Percentiles rank a stretch among this genome's conserved stretches.
Evolutionary conservation across 2,888 invertebrate genomes (phyloP).

Genomic region (Gymnosoma rotundatum): DNA sequence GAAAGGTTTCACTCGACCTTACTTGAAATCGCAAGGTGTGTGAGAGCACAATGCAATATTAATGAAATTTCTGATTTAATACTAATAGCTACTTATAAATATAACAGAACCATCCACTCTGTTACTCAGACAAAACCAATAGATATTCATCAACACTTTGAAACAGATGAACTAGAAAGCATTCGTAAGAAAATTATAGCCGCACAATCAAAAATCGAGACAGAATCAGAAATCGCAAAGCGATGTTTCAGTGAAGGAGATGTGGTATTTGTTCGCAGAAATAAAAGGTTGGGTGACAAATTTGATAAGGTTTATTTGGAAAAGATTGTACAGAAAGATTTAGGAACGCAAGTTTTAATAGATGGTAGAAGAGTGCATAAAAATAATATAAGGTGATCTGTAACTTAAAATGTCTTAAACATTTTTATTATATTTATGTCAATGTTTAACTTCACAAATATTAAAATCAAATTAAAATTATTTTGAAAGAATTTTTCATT

Average conservation of each 20-base stretch:
- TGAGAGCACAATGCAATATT: not conserved
- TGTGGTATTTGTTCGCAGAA: too few relatives aligned
- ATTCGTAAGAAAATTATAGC: too few relatives aligned
- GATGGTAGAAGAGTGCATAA: slow-evolving; percentile 5
- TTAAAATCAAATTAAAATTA: not conserved
- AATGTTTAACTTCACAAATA: slow-evolving; percentile 3
- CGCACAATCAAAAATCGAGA: too few relatives aligned
- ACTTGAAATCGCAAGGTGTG: slow-evolving; percentile 24
- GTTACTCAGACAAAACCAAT: slow-evolving; percentile 16
- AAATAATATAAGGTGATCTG: slow-evolving; percentile 18
- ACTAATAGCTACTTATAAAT: slow-evolving; percentile 20
- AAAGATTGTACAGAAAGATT: slow-evolving; percentile 5
- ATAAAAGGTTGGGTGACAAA: too few relatives aligned
- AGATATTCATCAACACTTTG: too few relatives aligned
- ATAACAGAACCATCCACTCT: slow-evolving; percentile 1
- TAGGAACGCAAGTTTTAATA: slow-evolving; percentile 13
- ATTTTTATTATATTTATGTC: slow-evolving; percentile 6
- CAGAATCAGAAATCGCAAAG: too few relatives aligned
- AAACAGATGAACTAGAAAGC: too few relatives aligned
- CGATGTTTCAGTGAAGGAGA: too few relatives aligned
- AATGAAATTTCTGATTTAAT: slow-evolving; percentile 17
- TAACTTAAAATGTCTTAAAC: slow-evolving; percentile 1
- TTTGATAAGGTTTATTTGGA: slow-evolving; percentile 16
- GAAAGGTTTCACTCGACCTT: slow-evolving; percentile 36
- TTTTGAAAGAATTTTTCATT: slow-evolving; percentile 7